Conservation (phyloP, 2,797 vertebrate genomes). For the Danio choprae region DNA sequence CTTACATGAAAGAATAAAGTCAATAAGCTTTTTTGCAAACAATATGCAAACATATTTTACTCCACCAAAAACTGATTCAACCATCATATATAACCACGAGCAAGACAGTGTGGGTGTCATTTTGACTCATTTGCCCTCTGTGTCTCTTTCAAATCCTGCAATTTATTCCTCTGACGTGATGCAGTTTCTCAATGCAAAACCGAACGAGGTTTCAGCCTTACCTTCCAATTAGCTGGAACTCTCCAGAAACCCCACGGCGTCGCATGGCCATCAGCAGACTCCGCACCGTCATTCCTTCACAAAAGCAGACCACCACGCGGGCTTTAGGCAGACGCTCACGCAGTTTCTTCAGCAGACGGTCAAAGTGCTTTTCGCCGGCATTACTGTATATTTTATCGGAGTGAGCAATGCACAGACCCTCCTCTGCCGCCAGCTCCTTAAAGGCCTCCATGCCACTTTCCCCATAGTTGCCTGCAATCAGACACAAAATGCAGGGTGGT, state of each 20-base stretch:
- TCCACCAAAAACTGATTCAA: not conserved
- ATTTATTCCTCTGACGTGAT: not conserved
- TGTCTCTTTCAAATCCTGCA: not conserved
- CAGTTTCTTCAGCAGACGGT: slow-evolving; percentile 92
- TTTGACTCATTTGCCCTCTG: slow-evolving; percentile 33
- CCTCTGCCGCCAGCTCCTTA: slow-evolving; percentile 94
- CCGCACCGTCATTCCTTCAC: slow-evolving; percentile 97
- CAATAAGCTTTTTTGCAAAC: not conserved
- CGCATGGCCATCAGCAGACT: slow-evolving; percentile 95
- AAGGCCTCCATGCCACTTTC: slow-evolving; percentile 99
- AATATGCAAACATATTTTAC: not conserved
- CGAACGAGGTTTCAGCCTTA: slow-evolving; percentile 67
- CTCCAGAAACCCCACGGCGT: slow-evolving; percentile 88
- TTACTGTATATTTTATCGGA: slow-evolving; percentile 99
- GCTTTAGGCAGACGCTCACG: slow-evolving; percentile 94
- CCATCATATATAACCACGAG: slow-evolving; percentile 16
- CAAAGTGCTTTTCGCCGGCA: slow-evolving; percentile 94
- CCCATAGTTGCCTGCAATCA: slow-evolving; percentile 91
- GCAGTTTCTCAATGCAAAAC: not conserved
- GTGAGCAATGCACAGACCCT: slow-evolving; percentile 96
- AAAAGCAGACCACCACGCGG: slow-evolving; percentile 96
- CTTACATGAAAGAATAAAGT: too few species aligned
- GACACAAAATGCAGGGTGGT: slow-evolving; percentile 44
- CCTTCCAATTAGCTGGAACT: slow-evolving; percentile 96
- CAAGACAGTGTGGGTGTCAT: slow-evolving; percentile 6